Base-by-base conservation (phyloP, 2,888 invertebrate species). In the Nomada lathburiana region DNA sequence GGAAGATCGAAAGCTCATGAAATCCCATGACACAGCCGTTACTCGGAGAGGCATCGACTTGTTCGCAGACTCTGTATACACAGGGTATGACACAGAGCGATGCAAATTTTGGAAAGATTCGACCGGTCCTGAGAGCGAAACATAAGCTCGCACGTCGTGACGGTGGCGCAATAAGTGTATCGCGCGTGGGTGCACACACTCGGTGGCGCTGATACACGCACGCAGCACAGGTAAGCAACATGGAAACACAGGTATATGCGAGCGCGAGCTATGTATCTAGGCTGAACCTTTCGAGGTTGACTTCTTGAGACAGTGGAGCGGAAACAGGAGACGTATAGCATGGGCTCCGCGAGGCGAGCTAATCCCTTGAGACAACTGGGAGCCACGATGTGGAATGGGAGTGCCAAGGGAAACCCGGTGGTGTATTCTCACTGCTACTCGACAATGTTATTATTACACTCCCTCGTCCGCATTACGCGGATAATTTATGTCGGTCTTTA, bases 361-460 rank as follows among this genome's bases (percentile, higher is more conserved):
- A 89, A 89, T 90, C 89, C 89, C 90, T 87, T 85, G 89, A 90
- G 89, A 89, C 89, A 89, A 90, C 89, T 80, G 82, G 89, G 86
- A 90, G 89, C 88, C 85, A 84, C 81, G 84, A 67, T 77, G 83
- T 82, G 81, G 88, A 88, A 88, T 86, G 81, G 76, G 72, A 86
- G 82, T 79, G 72, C 76, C 75, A 53, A 80, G 83, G 75, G 82
- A 87, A 80, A 82, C 82, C 84, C 57, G 73, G 65, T 74, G 80
- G 80, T 86, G 85, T 86, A 88, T 85, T 90, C 88, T 87, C 88
- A 80, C 89, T 83, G 86, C 82, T 84, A 82, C 86, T 87, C 88
- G 88, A 90, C 89, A 89, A 90, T 90, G 89, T 90, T 89, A 90
- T 89, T 89, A 89, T 89, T 89, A 89, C 89, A 86, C 85, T 82